Conservation (phyloP, 2,888 invertebrate genomes). For the Masnerella sp. region DNA sequence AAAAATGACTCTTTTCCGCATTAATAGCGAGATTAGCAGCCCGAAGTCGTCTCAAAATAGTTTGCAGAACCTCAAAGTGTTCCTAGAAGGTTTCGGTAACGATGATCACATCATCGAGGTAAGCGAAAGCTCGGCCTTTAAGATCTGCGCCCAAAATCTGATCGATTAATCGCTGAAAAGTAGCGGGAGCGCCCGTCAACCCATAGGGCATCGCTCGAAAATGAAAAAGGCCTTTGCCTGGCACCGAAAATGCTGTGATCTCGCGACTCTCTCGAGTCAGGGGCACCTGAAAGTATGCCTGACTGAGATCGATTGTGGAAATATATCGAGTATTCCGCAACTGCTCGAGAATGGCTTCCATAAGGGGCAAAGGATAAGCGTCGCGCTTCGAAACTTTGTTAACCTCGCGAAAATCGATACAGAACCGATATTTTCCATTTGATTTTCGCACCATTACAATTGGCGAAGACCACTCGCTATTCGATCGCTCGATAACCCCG, state of each 20-base stretch:
- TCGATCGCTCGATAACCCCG: constrained; percentile 20
- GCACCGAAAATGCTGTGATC: not conserved
- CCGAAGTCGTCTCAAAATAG: not conserved
- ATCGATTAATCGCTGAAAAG: not conserved
- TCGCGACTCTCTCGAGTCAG: not conserved
- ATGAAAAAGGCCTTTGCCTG: no score
- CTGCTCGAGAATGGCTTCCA: constrained; percentile 8
- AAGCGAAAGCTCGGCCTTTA: not conserved
- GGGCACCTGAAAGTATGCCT: no score
- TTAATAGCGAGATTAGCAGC: not conserved
- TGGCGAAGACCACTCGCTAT: no score
- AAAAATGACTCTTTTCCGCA: no score
- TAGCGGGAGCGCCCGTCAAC: no score
- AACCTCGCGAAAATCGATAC: no score
- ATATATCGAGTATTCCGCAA: no score
- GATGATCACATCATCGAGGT: not conserved
- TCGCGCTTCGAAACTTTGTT: no score
- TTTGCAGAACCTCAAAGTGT: not conserved
- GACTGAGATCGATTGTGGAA: no score
- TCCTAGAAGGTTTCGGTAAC: not conserved
- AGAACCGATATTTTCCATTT: no score
- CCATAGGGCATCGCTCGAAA: no score
- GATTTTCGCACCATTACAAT: no score
- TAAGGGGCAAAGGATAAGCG: constrained; percentile 53
- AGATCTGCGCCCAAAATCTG: constrained; percentile 73